phyloP scores from a whole-genome alignment of 2,797 vertebrate species.

The Chromis chromis region DNA sequence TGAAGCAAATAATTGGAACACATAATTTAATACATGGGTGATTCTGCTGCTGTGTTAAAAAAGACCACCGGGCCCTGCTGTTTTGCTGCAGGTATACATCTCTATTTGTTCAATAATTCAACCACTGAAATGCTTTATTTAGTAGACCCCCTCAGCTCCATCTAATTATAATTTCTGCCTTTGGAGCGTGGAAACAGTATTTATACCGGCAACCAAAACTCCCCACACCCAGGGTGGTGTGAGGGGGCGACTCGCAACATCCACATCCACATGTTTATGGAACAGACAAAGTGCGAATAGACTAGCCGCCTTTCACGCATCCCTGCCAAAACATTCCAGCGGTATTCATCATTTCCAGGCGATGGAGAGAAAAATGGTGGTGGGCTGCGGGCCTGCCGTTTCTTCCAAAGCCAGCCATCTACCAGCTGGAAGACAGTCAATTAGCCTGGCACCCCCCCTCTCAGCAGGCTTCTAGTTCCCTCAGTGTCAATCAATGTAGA shows the following conservation, averaged over 20 bases:
- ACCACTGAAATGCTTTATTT: constrained; percentile 75
- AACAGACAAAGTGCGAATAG: constrained; percentile 44
- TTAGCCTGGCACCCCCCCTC: constrained; percentile 67
- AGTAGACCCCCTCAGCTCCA: constrained; percentile 61
- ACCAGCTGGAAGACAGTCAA: constrained; percentile 76
- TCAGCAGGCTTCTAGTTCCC: constrained; percentile 59
- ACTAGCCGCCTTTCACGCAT: constrained; percentile 21
- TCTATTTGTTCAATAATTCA: constrained; percentile 82
- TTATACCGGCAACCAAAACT: constrained; percentile 53
- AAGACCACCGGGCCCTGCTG: constrained; percentile 50
- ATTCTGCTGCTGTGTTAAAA: constrained; percentile 56
- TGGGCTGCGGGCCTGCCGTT: constrained; percentile 38
- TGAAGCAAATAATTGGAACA: constrained; percentile 61
- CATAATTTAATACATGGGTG: constrained; percentile 73
- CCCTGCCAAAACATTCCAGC: constrained; percentile 50
- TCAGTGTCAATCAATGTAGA: constrained; percentile 78
- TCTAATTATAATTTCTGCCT: constrained; percentile 69
- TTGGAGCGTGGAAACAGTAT: constrained; percentile 53
- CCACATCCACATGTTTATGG: constrained; percentile 46
- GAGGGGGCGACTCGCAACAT: constrained; percentile 42
- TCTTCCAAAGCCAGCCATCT: constrained; percentile 63
- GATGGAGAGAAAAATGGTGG: constrained; percentile 47
- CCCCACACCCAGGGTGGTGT: constrained; percentile 27
- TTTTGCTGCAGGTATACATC: constrained; percentile 80
- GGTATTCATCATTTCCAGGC: constrained; percentile 48